phyloP scores from a whole-genome alignment of 2,888 invertebrate genomes.

The Oligia latruncula region DNA sequence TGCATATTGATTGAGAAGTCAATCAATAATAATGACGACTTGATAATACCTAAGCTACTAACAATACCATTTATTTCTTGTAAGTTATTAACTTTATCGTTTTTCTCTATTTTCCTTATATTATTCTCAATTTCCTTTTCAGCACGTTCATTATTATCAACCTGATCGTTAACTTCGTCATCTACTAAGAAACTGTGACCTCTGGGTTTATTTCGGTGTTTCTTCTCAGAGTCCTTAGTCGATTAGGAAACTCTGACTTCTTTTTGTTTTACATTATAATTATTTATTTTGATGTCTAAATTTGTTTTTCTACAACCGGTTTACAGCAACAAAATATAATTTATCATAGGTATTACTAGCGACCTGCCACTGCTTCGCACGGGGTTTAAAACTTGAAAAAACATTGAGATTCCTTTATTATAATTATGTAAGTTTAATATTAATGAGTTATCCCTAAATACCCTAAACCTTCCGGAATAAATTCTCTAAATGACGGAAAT shows the following conservation, averaged over 20 bases:
- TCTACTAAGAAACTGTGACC: background rate
- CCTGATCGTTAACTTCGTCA: background rate
- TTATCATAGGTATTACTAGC: no score
- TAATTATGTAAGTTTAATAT: no score
- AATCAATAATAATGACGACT: background rate
- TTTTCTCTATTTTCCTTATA: background rate
- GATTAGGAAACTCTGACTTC: background rate
- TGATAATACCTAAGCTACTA: background rate
- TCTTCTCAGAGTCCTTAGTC: background rate
- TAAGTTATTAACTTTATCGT: background rate
- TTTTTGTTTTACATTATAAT: background rate
- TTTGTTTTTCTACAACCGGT: no score
- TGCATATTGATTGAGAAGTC: background rate
- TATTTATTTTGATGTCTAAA: background rate
- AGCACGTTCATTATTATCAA: background rate
- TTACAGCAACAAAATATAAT: no score
- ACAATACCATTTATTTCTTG: background rate
- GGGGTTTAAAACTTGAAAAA: background rate
- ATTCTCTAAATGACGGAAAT: background rate
- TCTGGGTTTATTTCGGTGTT: background rate
- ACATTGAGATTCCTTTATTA: background rate
- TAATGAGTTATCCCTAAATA: no score
- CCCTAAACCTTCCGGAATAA: background rate
- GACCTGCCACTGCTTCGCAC: background rate
- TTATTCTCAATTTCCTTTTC: background rate